These are phyloP conservation scores for Abscondita cerata DNA, from an alignment of 2,888 invertebrate species.

Conservation along the genomic window DNA sequence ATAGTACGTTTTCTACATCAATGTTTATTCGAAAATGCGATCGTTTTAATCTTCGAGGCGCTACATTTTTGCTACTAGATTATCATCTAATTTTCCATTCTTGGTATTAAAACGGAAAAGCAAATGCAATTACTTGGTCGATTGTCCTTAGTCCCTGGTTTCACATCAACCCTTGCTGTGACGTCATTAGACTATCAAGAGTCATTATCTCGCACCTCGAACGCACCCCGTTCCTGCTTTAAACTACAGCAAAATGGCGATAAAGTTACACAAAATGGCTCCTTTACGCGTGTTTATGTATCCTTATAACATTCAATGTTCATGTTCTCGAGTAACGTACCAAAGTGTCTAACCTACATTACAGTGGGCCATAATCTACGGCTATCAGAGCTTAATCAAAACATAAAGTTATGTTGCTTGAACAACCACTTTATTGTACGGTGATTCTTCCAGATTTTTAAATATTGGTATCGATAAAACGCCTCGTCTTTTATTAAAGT, in stretches of 20 bases:
- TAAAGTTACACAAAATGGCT: slow-evolving; percentile 59
- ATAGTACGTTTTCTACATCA: slow-evolving; percentile 14
- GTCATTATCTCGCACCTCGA: slow-evolving; percentile 58
- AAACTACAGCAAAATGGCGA: slow-evolving; percentile 56
- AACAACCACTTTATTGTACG: slow-evolving; percentile 41
- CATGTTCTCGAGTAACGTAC: slow-evolving; percentile 52
- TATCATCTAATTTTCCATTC: slow-evolving; percentile 29
- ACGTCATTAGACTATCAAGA: slow-evolving; percentile 55
- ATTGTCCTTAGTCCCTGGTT: slow-evolving; percentile 36
- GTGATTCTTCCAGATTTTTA: slow-evolving; percentile 36
- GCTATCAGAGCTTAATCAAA: slow-evolving; percentile 51
- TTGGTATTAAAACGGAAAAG: slow-evolving; percentile 32
- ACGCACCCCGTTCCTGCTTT: slow-evolving; percentile 52
- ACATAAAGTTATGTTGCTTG: slow-evolving; percentile 41
- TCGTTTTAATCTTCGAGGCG: too few relatives aligned
- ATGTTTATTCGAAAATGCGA: too few relatives aligned
- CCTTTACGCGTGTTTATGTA: slow-evolving; percentile 60
- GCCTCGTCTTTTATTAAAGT: too few relatives aligned
- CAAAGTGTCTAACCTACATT: slow-evolving; percentile 50
- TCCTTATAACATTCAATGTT: slow-evolving; percentile 55
- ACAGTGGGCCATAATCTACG: slow-evolving; percentile 49
- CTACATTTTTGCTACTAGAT: slow-evolving; percentile 17
- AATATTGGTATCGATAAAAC: neutral
- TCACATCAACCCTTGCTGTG: slow-evolving; percentile 39
- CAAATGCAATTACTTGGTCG: slow-evolving; percentile 35